These are phyloP conservation scores for Cataglyphis altisquamis DNA, from an alignment of 2,888 invertebrate genomes.

Conservation along the genomic window DNA sequence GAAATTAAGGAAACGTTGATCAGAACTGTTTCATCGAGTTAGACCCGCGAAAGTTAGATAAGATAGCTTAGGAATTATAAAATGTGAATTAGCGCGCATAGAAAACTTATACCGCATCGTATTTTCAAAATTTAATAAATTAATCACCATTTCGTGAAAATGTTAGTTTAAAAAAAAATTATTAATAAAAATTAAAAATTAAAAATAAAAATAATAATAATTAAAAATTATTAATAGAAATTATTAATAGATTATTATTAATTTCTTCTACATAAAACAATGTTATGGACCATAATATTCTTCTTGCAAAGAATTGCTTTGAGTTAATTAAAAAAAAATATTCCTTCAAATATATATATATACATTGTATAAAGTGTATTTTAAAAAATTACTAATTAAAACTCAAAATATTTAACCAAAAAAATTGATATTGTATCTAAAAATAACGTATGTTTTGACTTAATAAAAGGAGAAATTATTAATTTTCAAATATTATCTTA, in stretches of 20 bases:
- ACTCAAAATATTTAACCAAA: background rate
- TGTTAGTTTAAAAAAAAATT: background rate
- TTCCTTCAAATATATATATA: background rate
- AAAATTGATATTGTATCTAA: background rate
- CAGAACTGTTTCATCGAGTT: background rate
- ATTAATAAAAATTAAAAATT: no score
- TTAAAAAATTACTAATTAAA: background rate
- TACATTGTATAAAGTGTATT: background rate
- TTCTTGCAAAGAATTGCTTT: background rate
- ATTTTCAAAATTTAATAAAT: background rate
- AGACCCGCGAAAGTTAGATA: constrained; percentile 27
- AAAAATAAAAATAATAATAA: no score
- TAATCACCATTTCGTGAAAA: background rate
- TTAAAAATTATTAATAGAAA: no score
- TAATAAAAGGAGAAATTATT: background rate
- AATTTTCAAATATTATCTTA: background rate
- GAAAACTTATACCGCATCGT: background rate
- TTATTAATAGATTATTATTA: background rate
- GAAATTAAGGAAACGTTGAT: constrained; percentile 30
- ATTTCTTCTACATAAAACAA: background rate
- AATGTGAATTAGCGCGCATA: constrained; percentile 4
- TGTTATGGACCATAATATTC: background rate
- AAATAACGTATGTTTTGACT: background rate
- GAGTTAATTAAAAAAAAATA: background rate
- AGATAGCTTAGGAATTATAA: constrained; percentile 9